Conservation (phyloP, 2,888 invertebrate species). For the Pachliopta kotzebuea region DNA sequence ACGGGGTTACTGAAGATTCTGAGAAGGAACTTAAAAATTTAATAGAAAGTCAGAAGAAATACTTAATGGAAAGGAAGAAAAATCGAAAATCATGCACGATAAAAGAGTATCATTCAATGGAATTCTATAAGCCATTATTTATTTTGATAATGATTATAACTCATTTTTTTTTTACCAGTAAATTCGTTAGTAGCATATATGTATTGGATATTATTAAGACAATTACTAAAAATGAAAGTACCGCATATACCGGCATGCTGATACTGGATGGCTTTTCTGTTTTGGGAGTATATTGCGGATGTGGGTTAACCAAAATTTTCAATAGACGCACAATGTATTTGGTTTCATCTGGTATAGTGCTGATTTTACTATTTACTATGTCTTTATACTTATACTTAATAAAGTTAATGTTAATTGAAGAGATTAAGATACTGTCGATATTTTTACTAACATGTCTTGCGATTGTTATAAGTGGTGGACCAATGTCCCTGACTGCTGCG, state of each 20-base stretch:
- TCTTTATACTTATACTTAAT: constrained; percentile 55
- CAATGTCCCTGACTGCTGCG: constrained; percentile 43
- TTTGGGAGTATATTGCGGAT: constrained; percentile 10
- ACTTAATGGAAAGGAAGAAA: neutral
- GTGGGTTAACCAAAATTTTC: constrained; percentile 22
- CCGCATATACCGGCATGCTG: constrained; percentile 32
- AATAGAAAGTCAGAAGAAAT: constrained; percentile 5
- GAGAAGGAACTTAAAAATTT: constrained; percentile 30
- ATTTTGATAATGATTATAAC: constrained; percentile 34
- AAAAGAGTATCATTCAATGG: neutral
- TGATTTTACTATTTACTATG: constrained; percentile 41
- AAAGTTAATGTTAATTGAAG: constrained; percentile 33
- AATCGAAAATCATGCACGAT: no score
- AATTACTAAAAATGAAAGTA: constrained; percentile 27
- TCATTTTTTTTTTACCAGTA: constrained; percentile 47
- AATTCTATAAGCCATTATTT: constrained; percentile 34
- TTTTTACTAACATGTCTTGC: constrained; percentile 46
- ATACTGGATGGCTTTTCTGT: constrained; percentile 30
- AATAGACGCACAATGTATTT: constrained; percentile 46
- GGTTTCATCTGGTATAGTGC: constrained; percentile 30
- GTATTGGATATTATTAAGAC: constrained; percentile 32
- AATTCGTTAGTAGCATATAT: constrained; percentile 27
- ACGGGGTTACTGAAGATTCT: constrained; percentile 23
- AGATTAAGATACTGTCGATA: constrained; percentile 42
- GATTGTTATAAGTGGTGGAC: constrained; percentile 44